phyloP scores from a whole-genome alignment of 2,113 vertebrate genomes.

The Scortum barcoo region DNA sequence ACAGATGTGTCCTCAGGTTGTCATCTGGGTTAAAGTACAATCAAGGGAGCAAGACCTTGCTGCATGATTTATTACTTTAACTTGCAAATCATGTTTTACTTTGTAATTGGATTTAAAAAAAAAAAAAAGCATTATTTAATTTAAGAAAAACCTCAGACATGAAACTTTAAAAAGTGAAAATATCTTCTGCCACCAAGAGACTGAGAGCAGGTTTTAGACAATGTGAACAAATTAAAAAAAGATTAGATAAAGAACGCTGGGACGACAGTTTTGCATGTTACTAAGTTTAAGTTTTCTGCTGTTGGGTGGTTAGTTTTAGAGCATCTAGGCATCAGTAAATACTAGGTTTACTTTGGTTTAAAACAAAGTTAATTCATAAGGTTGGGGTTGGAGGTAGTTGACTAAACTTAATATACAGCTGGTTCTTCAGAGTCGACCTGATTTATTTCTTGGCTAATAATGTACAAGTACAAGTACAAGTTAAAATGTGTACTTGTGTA shows the following conservation, averaged over 20 bases:
- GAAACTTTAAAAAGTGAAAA: background rate
- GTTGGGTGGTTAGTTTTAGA: background rate
- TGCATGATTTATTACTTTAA: background rate
- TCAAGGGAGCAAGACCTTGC: background rate
- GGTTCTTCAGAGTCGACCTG: background rate
- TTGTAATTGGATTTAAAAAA: no score
- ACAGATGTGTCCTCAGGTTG: slow-evolving; percentile 9
- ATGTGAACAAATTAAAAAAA: no score
- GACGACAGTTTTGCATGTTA: background rate
- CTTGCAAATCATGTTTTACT: background rate
- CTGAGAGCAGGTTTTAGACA: background rate
- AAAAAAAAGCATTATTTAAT: background rate
- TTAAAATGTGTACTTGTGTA: no score
- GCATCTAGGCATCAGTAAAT: background rate
- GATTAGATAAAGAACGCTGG: no score
- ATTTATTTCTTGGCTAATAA: background rate
- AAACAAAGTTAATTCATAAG: background rate
- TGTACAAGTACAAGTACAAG: no score
- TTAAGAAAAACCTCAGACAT: background rate
- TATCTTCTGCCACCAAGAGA: background rate
- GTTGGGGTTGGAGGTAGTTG: no score
- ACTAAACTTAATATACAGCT: background rate
- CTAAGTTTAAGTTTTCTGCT: background rate
- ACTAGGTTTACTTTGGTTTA: background rate
- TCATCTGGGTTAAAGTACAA: background rate